Percentiles rank a stretch among this genome's conserved stretches.
These are phyloP conservation scores for Cephalopholis sonnerati DNA, from an alignment of 2,113 vertebrate genomes.

Conservation along the genomic window DNA sequence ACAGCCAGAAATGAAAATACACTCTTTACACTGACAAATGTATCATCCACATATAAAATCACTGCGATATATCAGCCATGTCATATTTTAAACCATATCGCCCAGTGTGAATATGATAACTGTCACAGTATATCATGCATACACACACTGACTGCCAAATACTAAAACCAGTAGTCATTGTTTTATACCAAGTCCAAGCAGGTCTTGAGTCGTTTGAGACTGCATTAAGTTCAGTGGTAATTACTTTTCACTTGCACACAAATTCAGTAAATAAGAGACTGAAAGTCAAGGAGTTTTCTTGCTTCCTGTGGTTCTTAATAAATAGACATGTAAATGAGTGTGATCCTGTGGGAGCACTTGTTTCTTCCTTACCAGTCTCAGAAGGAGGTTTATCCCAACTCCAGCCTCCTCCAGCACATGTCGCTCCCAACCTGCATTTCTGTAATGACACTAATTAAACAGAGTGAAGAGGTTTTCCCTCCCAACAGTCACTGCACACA, in stretches of 20 bases:
- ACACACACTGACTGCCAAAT: background rate
- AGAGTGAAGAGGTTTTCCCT: slow-evolving; percentile 50
- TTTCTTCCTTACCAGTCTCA: slow-evolving; percentile 37
- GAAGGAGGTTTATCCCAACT: slow-evolving; percentile 28
- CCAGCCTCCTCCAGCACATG: slow-evolving; percentile 11
- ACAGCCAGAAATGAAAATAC: background rate
- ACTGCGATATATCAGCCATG: background rate
- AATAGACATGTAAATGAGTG: slow-evolving; percentile 27
- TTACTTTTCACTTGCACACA: background rate
- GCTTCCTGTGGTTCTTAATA: slow-evolving; percentile 24
- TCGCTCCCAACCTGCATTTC: slow-evolving; percentile 44
- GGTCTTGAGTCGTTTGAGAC: background rate
- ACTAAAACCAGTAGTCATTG: background rate
- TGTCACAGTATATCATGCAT: background rate
- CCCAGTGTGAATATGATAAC: background rate
- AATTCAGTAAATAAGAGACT: background rate
- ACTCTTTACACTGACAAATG: background rate
- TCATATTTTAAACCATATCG: background rate
- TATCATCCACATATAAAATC: background rate
- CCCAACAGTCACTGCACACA: slow-evolving; percentile 44
- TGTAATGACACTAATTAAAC: slow-evolving; percentile 71
- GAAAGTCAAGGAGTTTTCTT: background rate
- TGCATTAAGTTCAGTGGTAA: slow-evolving; percentile 13
- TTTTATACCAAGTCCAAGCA: background rate
- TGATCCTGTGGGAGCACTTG: slow-evolving; percentile 18